A percentile compares a stretch with the other conserved stretches of the same genome.
Evolutionary conservation across 2,113 vertebrate genomes (phyloP).

Genomic region (Neolamprologus sp.): DNA sequence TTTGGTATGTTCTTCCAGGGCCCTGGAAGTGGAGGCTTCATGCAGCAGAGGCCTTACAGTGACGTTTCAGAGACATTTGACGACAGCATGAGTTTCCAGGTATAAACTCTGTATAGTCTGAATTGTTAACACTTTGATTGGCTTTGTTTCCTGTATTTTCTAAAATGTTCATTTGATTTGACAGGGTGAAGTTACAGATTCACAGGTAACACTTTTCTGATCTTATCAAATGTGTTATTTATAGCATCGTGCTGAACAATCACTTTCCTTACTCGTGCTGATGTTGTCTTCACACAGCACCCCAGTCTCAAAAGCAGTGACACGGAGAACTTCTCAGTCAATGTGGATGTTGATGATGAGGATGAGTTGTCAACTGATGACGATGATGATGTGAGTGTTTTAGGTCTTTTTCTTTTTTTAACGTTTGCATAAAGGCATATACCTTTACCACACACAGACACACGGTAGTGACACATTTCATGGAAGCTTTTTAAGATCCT

Average conservation of each 20-base stretch:
- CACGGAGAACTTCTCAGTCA: slow-evolving; percentile 61
- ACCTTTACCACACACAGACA: neutral
- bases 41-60: neutral
- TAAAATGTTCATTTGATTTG: neutral
- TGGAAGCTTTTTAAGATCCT: neutral
- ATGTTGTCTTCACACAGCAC: slow-evolving; percentile 3
- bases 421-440: neutral
- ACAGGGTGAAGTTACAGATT: slow-evolving; percentile 53
- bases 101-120: neutral
- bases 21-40: neutral
- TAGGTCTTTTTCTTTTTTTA: neutral
- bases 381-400: slow-evolving; percentile 52
- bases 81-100: slow-evolving; percentile 39
- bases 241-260: neutral
- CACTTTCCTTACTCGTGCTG: neutral
- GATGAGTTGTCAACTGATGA: slow-evolving; percentile 63
- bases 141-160: neutral
- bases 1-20: neutral
- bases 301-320: slow-evolving; percentile 61
- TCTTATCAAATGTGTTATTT: neutral
- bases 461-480: neutral
- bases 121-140: neutral
- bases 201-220: slow-evolving; percentile 40
- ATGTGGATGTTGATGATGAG: slow-evolving; percentile 56
- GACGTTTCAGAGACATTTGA: slow-evolving; percentile 29